These are phyloP conservation scores for Micrasema longulum DNA, from an alignment of 1,140 invertebrate species.

Conservation along the genomic window DNA sequence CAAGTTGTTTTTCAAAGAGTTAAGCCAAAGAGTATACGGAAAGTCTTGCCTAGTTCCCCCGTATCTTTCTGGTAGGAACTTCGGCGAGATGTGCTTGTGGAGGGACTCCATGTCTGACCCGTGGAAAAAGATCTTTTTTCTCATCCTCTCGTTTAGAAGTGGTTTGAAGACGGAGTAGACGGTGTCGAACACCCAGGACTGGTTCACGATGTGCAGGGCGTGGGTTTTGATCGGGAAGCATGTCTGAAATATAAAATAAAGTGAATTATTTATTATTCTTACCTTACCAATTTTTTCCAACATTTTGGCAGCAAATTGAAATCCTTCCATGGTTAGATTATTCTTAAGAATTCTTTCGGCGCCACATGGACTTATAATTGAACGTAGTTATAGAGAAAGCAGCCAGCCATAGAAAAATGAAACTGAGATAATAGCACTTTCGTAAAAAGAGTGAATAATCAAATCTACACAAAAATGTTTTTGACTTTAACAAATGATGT, in stretches of 20 bases:
- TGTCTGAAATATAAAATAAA: no score
- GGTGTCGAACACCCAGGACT: constrained; percentile 84
- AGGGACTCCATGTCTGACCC: constrained; percentile 80
- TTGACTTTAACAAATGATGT: no score
- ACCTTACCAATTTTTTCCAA: background rate
- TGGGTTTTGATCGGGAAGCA: constrained; percentile 80
- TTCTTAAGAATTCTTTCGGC: no score
- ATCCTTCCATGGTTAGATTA: no score
- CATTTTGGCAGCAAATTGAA: no score
- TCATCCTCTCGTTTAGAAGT: constrained; percentile 76
- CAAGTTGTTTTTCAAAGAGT: constrained; percentile 69
- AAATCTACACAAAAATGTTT: no score
- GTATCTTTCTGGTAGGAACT: constrained; percentile 77
- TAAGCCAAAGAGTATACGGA: constrained; percentile 80
- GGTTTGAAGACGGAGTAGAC: constrained; percentile 83
- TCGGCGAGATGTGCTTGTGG: constrained; percentile 79
- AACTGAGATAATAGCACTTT: no score
- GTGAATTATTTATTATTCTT: background rate
- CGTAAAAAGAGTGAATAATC: no score
- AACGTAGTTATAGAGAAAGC: no score
- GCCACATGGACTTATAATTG: no score
- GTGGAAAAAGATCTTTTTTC: constrained; percentile 80
- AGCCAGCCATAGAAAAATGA: no score
- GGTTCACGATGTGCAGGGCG: constrained; percentile 82
- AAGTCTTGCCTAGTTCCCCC: constrained; percentile 79